Conservation (phyloP, 1,140 invertebrate species). For the Tachypleus tridentatus region DNA sequence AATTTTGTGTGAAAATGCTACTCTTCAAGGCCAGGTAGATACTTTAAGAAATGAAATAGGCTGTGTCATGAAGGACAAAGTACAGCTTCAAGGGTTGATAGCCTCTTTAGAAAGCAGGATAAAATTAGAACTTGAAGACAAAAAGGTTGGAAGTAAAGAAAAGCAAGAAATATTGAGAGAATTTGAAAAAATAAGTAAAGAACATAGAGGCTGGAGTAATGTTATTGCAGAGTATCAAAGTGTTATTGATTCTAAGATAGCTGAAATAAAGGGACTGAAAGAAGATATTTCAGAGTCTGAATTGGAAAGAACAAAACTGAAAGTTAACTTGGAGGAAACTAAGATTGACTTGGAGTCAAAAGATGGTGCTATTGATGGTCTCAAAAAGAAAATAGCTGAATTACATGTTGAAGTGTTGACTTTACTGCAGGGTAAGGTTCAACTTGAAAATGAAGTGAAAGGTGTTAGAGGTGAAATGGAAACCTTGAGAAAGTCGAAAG, state of each 20-base stretch:
- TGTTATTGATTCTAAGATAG: slow-evolving; percentile 31
- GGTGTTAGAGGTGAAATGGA: slow-evolving; percentile 33
- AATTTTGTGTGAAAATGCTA: slow-evolving; percentile 33
- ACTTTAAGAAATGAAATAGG: slow-evolving; percentile 32
- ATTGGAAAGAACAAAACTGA: slow-evolving; percentile 19
- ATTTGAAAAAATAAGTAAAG: slow-evolving; percentile 9
- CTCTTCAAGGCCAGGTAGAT: slow-evolving; percentile 37
- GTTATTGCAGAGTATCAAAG: slow-evolving; percentile 32
- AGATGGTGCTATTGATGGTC: slow-evolving; percentile 35
- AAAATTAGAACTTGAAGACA: slow-evolving; percentile 28
- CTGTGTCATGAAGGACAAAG: slow-evolving; percentile 30
- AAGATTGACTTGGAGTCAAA: slow-evolving; percentile 32
- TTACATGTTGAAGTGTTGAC: slow-evolving; percentile 38
- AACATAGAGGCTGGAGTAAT: slow-evolving; percentile 27
- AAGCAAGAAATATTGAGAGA: slow-evolving; percentile 10
- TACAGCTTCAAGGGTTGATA: slow-evolving; percentile 30
- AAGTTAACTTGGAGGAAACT: slow-evolving; percentile 31
- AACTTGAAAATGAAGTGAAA: slow-evolving; percentile 33
- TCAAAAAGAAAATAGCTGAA: slow-evolving; percentile 39
- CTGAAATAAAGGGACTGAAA: slow-evolving; percentile 29
- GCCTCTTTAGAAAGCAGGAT: slow-evolving; percentile 24
- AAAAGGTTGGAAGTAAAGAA: slow-evolving; percentile 17
- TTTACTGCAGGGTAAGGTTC: slow-evolving; percentile 33
- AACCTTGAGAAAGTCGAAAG: slow-evolving; percentile 33
- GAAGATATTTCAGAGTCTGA: slow-evolving; percentile 28